Base-by-base conservation (phyloP, 1,140 invertebrate species). In the Mizuhopecten yessoensis region DNA sequence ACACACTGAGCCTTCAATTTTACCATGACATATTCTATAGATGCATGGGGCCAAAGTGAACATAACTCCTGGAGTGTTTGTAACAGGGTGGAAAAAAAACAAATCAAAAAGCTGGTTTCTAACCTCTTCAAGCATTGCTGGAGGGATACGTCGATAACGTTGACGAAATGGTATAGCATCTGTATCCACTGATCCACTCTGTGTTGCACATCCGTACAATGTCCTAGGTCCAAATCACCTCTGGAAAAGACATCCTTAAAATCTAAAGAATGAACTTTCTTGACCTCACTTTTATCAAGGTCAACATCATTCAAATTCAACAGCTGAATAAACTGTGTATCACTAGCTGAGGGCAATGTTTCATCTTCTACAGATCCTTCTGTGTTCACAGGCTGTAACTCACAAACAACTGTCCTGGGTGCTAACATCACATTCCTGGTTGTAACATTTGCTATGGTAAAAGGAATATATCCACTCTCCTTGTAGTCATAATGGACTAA, bases 361-460 rank as follows among this genome's bases (percentile, higher is more conserved):
- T 45, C 36, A 39, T 39, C 36, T 13, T 39, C 42, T 17, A 45
- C 42, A 45, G 42, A 45, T 17, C 42, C 42, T 29, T 42, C 34
- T 34, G 91, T 86, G 0, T 34, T 49, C 0, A 92, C 93, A 29
- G 90, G 90, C 36, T 92, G 90, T 34, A 92, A 34, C 86, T 93
- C 90, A 90, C 91, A 92, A 20, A 91, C 0, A 33, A 87, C 57
- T 0, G 90, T 86, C 36, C 42, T 90, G 23, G 90, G 91, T 33
- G 87, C 20, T 49, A 93, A 88, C 20, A 33, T 87, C 11, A 93
- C 88, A 75, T 90, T 92, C 33, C 89, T 90, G 0, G 91, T 92
- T 0, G 93, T 39, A 7, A 92, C 34, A 42, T 92, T 93, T 2
- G 90, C 89, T 10, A 93, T 45, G 2, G 86, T 29, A 36, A 92